Percentiles rank a stretch among this genome's conserved stretches.
Conservation (phyloP, 2,888 invertebrate species). For the Kuschelorhynchus macadamiae region DNA sequence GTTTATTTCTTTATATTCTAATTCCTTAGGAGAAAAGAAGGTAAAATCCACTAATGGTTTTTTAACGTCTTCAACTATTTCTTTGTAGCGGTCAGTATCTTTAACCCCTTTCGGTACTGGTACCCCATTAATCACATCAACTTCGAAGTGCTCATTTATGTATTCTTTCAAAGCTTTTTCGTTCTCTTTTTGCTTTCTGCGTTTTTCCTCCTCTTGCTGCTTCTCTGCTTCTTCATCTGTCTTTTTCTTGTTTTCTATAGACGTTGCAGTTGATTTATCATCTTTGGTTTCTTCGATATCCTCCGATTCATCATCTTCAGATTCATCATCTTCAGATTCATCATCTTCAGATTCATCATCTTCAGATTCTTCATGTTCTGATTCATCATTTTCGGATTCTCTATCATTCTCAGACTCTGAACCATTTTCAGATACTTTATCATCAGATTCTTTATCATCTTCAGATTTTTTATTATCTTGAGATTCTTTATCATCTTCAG, state of each 20-base stretch:
- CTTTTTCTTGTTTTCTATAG: not conserved
- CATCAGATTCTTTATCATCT: slow-evolving; percentile 1
- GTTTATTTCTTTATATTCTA: slow-evolving; percentile 16
- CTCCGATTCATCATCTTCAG: slow-evolving; percentile 25
- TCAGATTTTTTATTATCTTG: slow-evolving; percentile 28
- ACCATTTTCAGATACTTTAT: not conserved
- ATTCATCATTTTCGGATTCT: not conserved
- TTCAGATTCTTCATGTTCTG: slow-evolving; percentile 31
- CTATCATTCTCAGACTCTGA: slow-evolving; percentile 3
- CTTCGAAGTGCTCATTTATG: slow-evolving; percentile 49
- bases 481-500: slow-evolving; percentile 28
- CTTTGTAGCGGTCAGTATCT: slow-evolving; percentile 37
- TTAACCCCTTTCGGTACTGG: slow-evolving; percentile 40
- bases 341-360: slow-evolving; percentile 23
- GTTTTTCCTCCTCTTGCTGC: slow-evolving; percentile 34
- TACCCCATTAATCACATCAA: slow-evolving; percentile 47
- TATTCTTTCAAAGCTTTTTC: slow-evolving; percentile 43
- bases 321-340: slow-evolving; percentile 35
- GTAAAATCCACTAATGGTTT: slow-evolving; percentile 30
- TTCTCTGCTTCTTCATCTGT: not conserved
- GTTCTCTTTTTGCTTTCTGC: slow-evolving; percentile 34
- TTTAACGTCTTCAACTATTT: slow-evolving; percentile 41
- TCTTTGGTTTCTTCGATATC: slow-evolving; percentile 29
- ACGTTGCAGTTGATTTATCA: slow-evolving; percentile 14
- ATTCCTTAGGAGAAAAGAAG: slow-evolving; percentile 17